Evolutionary conservation across 2,797 vertebrate species (phyloP).

Genomic region (Adelosebastes latens): DNA sequence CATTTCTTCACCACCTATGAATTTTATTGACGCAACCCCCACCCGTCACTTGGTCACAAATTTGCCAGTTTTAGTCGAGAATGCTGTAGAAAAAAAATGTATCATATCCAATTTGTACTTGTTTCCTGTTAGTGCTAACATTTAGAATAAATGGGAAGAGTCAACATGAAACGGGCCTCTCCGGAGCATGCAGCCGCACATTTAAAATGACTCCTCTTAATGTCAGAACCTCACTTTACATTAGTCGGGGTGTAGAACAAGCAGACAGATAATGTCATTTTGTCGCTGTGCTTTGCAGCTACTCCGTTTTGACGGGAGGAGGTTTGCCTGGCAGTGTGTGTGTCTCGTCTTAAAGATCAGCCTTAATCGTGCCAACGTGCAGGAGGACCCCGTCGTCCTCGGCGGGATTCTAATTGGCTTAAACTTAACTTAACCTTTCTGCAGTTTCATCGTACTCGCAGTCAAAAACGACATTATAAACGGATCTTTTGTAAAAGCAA

Average conservation of each 20-base stretch:
- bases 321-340: slow-evolving; percentile 53
- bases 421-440: slow-evolving; percentile 83
- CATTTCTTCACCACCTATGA: slow-evolving; percentile 74
- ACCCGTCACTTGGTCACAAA: slow-evolving; percentile 53
- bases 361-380: slow-evolving; percentile 77
- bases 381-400: slow-evolving; percentile 64
- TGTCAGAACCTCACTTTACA: slow-evolving; percentile 82
- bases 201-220: slow-evolving; percentile 75
- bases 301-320: slow-evolving; percentile 62
- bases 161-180: slow-evolving; percentile 54
- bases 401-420: slow-evolving; percentile 77
- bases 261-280: slow-evolving; percentile 81
- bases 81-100: background rate
- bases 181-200: slow-evolving; percentile 48
- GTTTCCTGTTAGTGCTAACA: slow-evolving; percentile 49
- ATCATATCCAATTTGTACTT: slow-evolving; percentile 33
- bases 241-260: slow-evolving; percentile 76
- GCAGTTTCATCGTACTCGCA: slow-evolving; percentile 45
- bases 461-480: slow-evolving; percentile 61
- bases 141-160: slow-evolving; percentile 62
- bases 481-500: slow-evolving; percentile 59
- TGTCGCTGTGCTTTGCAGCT: slow-evolving; percentile 65
- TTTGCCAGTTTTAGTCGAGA: slow-evolving; percentile 56
- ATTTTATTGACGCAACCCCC: slow-evolving; percentile 61
- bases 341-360: slow-evolving; percentile 80